Evolutionary conservation across 2,888 invertebrate genomes (phyloP), one percentile per base, ranked within the genome.

Genomic region (Gibbula magus): DNA sequence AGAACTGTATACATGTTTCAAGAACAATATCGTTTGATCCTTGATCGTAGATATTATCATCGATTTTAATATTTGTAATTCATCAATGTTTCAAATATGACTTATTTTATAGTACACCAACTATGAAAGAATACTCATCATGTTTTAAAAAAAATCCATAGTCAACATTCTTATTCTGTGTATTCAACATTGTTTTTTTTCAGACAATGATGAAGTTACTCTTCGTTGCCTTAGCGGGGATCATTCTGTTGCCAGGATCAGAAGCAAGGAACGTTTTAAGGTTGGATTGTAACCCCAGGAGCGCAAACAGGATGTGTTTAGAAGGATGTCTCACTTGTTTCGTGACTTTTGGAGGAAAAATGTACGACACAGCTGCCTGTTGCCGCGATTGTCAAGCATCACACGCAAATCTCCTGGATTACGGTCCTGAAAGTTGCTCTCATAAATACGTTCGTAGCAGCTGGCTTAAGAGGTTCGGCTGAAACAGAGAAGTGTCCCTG

Each of bases 311-410:
- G 79, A 73, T 76, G 22, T 85, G 85, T 56, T 76, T 85, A 39
- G 75, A 77, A 20, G 85, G 84, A 22, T 85, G 85, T 74, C 80
- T 82, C 54, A 78, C 76, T 25, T 85, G 85, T 79, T 82, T 82
- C 76, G 80, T 82, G 51, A 66, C 83, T 10, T 85, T 73, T 70
- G 85, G 83, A 13, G 81, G 80, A 18, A 78, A 82, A 32, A 56
- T 84, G 32, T 85, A 85, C 73, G 81, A 82, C 61, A 82, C 83
- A 77, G 85, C 82, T 0, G 80, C 85, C 13, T 85, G 85, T 45
- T 85, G 85, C 76, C 35, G 80, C 13, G 80, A 82, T 78, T 85
- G 85, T 39, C 78, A 82, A 18, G 29, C 73, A 2, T 81, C 80
- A 39, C 53, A 83, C 45, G 79, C 82, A 8, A 78, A 74, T 18